A percentile compares a stretch with the other conserved stretches of the same genome.
These are phyloP conservation scores for Bombus huntii DNA, from an alignment of 1,140 invertebrate species.

Conservation along the genomic window DNA sequence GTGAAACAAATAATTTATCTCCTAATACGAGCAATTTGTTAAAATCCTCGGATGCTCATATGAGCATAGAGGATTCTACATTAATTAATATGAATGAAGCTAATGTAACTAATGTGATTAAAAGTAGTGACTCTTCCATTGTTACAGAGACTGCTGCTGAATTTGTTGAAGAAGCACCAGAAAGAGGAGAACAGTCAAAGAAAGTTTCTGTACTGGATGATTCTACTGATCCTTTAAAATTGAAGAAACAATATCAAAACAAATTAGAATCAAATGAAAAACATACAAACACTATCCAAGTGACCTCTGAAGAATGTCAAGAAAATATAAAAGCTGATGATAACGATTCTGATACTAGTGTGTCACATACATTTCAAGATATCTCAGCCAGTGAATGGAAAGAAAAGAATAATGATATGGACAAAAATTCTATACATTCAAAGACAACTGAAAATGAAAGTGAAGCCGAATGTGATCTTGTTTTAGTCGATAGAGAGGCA, in stretches of 20 bases:
- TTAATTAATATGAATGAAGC: not conserved
- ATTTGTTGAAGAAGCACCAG: not conserved
- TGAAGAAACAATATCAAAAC: not conserved
- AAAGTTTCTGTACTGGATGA: not conserved
- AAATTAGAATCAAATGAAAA: conserved; percentile 12
- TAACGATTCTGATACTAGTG: conserved; percentile 26
- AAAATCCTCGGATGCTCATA: not conserved
- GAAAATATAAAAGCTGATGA: conserved; percentile 8
- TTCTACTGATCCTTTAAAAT: not conserved
- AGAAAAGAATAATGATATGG: not conserved
- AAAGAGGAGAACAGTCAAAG: not conserved
- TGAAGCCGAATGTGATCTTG: conserved; percentile 61
- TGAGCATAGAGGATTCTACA: not conserved
- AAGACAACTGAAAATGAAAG: conserved; percentile 43
- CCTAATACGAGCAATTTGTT: not conserved
- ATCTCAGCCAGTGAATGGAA: conserved; percentile 54
- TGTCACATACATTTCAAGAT: conserved; percentile 59
- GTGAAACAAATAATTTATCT: not conserved
- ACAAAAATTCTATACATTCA: conserved; percentile 18
- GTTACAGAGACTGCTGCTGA: conserved; percentile 49
- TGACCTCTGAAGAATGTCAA: not conserved
- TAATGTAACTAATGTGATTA: conserved; percentile 40
- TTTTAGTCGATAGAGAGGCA: conserved; percentile 56
- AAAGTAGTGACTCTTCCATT: conserved; percentile 58
- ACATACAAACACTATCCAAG: not conserved